These are phyloP conservation scores for Sminthopsis crassicaudata DNA, from an alignment of 2,113 vertebrate genomes.

Conservation along the genomic window DNA sequence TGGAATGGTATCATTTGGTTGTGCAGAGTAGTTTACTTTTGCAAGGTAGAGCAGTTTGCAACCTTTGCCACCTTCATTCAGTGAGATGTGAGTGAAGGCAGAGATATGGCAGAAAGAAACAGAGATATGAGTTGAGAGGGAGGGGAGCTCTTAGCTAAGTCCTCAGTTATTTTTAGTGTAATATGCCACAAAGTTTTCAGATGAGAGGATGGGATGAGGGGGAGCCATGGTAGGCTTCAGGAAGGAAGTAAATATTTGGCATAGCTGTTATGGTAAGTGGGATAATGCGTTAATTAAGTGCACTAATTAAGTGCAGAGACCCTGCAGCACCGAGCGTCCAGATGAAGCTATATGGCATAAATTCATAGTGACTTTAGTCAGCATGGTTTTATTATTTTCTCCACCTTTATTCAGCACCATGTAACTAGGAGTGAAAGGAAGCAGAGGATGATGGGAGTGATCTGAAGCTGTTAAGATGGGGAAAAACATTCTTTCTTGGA, in stretches of 20 bases:
- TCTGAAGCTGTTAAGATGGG: neutral
- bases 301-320: neutral
- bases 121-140: neutral
- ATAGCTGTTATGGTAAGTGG: neutral
- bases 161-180: neutral
- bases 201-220: neutral
- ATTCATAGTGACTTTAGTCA: neutral
- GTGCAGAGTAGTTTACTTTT: neutral
- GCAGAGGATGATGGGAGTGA: neutral
- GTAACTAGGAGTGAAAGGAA: neutral
- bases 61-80: neutral
- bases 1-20: neutral
- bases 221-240: neutral
- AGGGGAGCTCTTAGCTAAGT: neutral
- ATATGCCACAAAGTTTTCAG: neutral
- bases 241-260: neutral
- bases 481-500: neutral
- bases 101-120: neutral
- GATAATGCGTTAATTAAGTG: neutral
- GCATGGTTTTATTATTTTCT: neutral
- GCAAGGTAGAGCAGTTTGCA: neutral
- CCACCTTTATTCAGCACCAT: neutral
- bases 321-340: neutral
- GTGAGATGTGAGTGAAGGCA: neutral
- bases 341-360: neutral